phyloP scores from a whole-genome alignment of 2,888 invertebrate genomes.

The Orthonychiurus folsomi region DNA sequence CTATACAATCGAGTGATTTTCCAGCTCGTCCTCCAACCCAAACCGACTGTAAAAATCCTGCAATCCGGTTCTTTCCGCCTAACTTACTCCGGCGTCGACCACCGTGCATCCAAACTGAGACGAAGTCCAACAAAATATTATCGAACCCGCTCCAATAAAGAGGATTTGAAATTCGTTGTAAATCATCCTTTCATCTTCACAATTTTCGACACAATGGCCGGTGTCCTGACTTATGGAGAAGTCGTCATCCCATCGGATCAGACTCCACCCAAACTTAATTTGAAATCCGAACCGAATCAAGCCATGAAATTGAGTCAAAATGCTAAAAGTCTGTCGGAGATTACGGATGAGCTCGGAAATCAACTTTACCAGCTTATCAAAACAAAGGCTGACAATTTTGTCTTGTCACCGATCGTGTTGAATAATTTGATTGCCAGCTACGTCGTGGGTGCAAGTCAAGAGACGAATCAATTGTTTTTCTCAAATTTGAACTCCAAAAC shows the following conservation, averaged over 20 bases:
- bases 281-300: conserved; percentile 16
- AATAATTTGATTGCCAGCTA: conserved; percentile 20
- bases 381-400: conserved; percentile 13
- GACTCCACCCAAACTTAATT: conserved; percentile 13
- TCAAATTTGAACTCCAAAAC: conserved; percentile 9
- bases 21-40: conserved; percentile 32
- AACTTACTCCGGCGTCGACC: conserved; percentile 31
- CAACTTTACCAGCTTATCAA: conserved; percentile 24
- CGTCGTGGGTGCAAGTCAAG: background rate
- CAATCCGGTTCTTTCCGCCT: conserved; percentile 32
- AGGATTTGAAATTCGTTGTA: conserved; percentile 17
- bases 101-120: conserved; percentile 11
- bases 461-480: background rate
- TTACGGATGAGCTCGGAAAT: conserved; percentile 27
- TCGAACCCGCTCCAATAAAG: conserved; percentile 13
- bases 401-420: conserved; percentile 18
- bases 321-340: conserved; percentile 29
- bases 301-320: conserved; percentile 24
- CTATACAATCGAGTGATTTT: background rate
- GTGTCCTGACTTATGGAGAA: conserved; percentile 34
- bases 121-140: conserved; percentile 10
- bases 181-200: conserved; percentile 35
- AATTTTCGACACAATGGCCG: conserved; percentile 31
- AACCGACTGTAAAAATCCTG: conserved; percentile 26
- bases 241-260: conserved; percentile 28